phyloP scores from a whole-genome alignment of 2,113 vertebrate genomes.

The Bombycilla garrulus region DNA sequence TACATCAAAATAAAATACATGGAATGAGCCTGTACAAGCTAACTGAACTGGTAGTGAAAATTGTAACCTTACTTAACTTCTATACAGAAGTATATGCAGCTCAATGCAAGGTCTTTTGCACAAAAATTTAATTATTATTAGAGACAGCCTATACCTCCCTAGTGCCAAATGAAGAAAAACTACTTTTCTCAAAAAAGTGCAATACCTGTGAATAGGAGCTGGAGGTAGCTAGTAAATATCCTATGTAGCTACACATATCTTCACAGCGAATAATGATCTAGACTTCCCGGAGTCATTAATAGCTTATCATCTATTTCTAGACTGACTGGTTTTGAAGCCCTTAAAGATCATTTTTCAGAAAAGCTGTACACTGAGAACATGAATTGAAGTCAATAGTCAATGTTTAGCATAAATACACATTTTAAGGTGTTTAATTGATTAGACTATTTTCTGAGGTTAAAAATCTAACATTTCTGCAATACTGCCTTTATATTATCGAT shows the following conservation, averaged over 20 bases:
- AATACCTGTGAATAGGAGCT: not conserved
- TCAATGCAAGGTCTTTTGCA: accelerated
- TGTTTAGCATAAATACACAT: not conserved
- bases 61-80: not conserved
- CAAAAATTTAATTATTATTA: not conserved
- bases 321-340: not conserved
- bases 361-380: not conserved
- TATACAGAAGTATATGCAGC: not conserved
- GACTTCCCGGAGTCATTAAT: not conserved
- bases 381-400: not conserved
- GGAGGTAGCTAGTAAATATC: not conserved
- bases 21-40: not conserved
- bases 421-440: not conserved
- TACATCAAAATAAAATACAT: not conserved
- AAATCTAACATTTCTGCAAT: constrained; percentile 5
- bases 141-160: not conserved
- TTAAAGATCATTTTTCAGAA: not conserved
- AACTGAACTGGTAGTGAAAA: not conserved
- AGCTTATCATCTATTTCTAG: not conserved
- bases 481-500: constrained; percentile 3
- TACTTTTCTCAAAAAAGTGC: not conserved
- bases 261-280: not conserved
- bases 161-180: not conserved
- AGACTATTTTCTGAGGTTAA: not conserved
- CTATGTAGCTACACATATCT: not conserved